Percentiles rank a stretch among this genome's conserved stretches.
phyloP scores from a whole-genome alignment of 2,113 vertebrate species.

The Nerophis ophidion region DNA sequence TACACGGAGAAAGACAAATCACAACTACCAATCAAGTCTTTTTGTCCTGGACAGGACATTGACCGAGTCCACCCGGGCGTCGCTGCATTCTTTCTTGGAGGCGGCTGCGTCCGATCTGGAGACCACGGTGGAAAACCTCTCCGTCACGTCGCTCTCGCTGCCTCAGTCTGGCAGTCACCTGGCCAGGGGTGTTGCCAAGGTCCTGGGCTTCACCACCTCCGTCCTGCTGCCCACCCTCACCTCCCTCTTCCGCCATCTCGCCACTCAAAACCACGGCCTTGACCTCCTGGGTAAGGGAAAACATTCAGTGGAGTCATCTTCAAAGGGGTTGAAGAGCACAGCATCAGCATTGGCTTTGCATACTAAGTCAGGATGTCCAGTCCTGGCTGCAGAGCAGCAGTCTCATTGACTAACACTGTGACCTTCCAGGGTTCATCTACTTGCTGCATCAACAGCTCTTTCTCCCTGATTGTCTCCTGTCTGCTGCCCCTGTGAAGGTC shows the following conservation, averaged over 20 bases:
- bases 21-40: not conserved
- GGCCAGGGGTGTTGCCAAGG: conserved; percentile 76
- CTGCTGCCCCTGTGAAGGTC: not conserved
- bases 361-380: conserved; percentile 2
- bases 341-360: conserved; percentile 33
- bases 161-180: conserved; percentile 77
- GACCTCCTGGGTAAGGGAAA: conserved; percentile 80
- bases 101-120: conserved; percentile 85
- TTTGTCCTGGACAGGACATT: conserved; percentile 67
- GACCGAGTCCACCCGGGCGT: conserved; percentile 78
- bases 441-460: conserved; percentile 18
- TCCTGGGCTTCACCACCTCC: conserved; percentile 82
- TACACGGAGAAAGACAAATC: no score
- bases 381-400: conserved; percentile 20
- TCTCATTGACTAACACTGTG: conserved; percentile 18
- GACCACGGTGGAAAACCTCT: conserved; percentile 76
- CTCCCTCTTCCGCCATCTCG: conserved; percentile 85
- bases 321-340: not conserved
- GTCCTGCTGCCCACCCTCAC: conserved; percentile 85
- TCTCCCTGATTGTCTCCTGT: conserved; percentile 13
- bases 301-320: not conserved
- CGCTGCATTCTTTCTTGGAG: conserved; percentile 82
- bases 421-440: conserved; percentile 22
- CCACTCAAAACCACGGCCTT: conserved; percentile 79
- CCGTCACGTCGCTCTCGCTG: conserved; percentile 77